These are phyloP conservation scores for Cardiocondyla obscurior DNA, from an alignment of 1,140 invertebrate genomes.

Conservation along the genomic window DNA sequence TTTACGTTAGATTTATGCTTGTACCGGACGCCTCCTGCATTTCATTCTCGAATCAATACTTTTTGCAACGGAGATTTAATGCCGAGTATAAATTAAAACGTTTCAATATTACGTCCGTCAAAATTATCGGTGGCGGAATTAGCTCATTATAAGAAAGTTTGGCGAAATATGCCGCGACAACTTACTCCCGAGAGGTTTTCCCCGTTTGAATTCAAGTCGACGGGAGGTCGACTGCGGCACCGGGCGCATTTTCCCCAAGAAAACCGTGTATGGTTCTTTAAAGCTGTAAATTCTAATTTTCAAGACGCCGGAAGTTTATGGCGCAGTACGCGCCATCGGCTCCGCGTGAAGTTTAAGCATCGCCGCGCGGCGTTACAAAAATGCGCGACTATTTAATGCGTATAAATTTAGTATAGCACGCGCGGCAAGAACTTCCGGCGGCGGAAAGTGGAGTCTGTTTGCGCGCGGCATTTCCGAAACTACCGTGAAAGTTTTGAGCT, in stretches of 20 bases:
- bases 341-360: conserved; percentile 6
- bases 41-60: background rate
- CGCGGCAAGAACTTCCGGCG: conserved; percentile 19
- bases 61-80: background rate
- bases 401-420: conserved; percentile 38
- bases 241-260: background rate
- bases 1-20: conserved; percentile 18
- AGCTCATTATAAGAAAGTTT: background rate
- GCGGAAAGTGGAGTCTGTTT: conserved; percentile 46
- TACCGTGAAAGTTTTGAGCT: conserved; percentile 55
- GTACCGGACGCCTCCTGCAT: background rate
- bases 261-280: background rate
- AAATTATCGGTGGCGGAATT: too few species aligned
- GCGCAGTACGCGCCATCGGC: conserved; percentile 3
- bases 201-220: background rate
- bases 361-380: conserved; percentile 12
- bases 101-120: background rate
- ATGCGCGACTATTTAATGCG: conserved; percentile 54
- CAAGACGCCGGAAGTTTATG: conserved; percentile 20
- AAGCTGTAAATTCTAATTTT: conserved; percentile 4
- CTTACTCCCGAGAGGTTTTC: background rate
- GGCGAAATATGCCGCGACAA: background rate
- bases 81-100: background rate
- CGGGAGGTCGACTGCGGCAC: too few species aligned
- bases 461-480: conserved; percentile 51